Base-by-base conservation (phyloP, 2,113 vertebrate genomes). In the Bucco capensis region DNA sequence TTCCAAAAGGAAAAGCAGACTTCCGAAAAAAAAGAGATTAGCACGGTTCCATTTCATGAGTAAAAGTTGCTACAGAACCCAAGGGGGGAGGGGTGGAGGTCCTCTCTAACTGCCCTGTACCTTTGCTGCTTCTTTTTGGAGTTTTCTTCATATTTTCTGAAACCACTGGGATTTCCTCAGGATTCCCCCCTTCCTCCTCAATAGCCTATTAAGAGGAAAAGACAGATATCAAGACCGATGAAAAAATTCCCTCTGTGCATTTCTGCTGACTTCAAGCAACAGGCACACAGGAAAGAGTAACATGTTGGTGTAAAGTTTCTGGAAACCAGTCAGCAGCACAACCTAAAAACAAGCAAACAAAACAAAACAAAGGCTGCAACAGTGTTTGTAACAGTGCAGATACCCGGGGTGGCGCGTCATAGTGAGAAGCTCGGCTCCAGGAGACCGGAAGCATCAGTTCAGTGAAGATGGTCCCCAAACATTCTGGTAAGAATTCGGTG, bases 161-260 rank as follows among this genome's bases (percentile, higher is more conserved):
- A 19, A 90, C 51, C 35, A 99, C 38, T 9, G 97, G 87, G 28
- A 99, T 98, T 89, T 99, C 98, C 75, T 99, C 98, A 21, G 98
- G 98, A 95, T 99, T 98, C 6, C 98, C 98, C 14, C 98, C 99
- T 93, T 99, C 99, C 28, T 99, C 98, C 82, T 99, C 98, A 79
- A 99, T 98, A 3, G 98, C 99, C 99, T 99, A 70, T 50, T 2
- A 53, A 31, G 12, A 19, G 18, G 9, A 73, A 87, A n/a, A 72
- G 6, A 19, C 0, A 58, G 12, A 5, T 4, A 42, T 56, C 5
- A 80, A 53, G 17, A 69, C 6, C 70, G 3, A 57, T 21, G 13
- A 49, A 60, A 60, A 64, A 70, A 19, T 0, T 15, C 19, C 5
- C 10, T 30, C 33, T 23, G 9, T 2, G 8, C 2, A 1, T 51